Evolutionary conservation across 2,888 invertebrate genomes (phyloP).

Genomic region (Frankliniella fusca): DNA sequence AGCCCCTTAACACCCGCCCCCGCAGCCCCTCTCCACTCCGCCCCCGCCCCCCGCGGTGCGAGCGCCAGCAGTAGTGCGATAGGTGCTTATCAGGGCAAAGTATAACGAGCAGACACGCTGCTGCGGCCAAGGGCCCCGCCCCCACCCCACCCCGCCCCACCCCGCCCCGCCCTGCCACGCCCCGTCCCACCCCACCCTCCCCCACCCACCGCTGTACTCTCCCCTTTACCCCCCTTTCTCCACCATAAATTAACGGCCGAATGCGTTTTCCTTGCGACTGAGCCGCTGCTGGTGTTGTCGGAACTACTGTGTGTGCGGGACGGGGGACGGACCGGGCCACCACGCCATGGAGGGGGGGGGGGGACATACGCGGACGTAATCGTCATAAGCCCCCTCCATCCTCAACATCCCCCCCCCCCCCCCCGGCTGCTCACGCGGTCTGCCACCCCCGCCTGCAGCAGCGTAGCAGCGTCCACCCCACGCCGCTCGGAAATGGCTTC

Average conservation of each 20-base stretch:
- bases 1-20: not conserved
- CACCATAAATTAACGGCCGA: not conserved
- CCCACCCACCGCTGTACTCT: not conserved
- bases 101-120: not conserved
- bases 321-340: too few species aligned
- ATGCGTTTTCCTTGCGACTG: slow-evolving; percentile 7
- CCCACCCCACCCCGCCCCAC: not conserved
- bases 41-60: not conserved
- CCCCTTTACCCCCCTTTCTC: not conserved
- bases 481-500: not conserved
- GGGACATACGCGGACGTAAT: not conserved
- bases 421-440: not conserved
- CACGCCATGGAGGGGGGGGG: too few species aligned
- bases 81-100: not conserved
- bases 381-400: not conserved
- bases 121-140: not conserved
- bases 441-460: not conserved
- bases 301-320: too few species aligned
- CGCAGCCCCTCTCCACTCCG: not conserved
- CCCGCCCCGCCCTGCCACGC: not conserved
- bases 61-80: too few species aligned
- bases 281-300: not conserved
- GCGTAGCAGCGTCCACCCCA: not conserved
- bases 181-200: not conserved
- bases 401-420: not conserved